These are phyloP conservation scores for Musca domestica DNA, from an alignment of 1,140 invertebrate genomes.

Conservation along the genomic window DNA sequence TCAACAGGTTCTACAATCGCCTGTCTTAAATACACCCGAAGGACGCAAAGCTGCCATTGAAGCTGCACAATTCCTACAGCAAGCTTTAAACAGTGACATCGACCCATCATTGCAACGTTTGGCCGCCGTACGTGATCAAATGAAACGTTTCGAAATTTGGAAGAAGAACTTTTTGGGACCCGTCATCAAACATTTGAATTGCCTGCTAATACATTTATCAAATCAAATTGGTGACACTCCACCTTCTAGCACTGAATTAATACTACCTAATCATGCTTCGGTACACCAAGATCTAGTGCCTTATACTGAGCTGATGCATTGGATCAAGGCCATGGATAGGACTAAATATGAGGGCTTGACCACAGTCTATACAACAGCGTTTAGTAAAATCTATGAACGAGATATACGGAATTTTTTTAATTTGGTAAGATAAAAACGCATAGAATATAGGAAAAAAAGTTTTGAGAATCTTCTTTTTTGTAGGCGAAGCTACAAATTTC, in stretches of 20 bases:
- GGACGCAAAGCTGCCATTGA: conserved; percentile 75
- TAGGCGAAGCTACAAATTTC: conserved; percentile 59
- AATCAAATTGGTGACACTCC: conserved; percentile 57
- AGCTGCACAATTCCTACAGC: conserved; percentile 77
- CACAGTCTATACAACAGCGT: conserved; percentile 74
- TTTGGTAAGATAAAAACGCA: conserved; percentile 48
- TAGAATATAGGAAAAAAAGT: too few relatives aligned
- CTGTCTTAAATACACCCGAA: conserved; percentile 71
- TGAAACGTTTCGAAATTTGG: conserved; percentile 79
- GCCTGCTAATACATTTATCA: conserved; percentile 89
- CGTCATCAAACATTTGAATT: conserved; percentile 84
- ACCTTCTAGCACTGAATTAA: conserved; percentile 59
- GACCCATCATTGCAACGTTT: conserved; percentile 67
- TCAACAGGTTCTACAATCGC: conserved; percentile 68
- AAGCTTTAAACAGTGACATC: conserved; percentile 72
- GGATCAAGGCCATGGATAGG: conserved; percentile 82
- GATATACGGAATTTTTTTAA: conserved; percentile 80
- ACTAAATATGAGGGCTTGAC: conserved; percentile 77
- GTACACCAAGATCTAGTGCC: conserved; percentile 81
- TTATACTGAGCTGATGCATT: conserved; percentile 88
- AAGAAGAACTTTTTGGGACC: conserved; percentile 81
- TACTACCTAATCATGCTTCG: conserved; percentile 70
- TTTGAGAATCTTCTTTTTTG: background rate
- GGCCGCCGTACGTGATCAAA: conserved; percentile 84
- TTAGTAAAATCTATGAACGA: conserved; percentile 81